Conservation (phyloP, 1,140 invertebrate genomes). For the Cryptotermes secundus region DNA sequence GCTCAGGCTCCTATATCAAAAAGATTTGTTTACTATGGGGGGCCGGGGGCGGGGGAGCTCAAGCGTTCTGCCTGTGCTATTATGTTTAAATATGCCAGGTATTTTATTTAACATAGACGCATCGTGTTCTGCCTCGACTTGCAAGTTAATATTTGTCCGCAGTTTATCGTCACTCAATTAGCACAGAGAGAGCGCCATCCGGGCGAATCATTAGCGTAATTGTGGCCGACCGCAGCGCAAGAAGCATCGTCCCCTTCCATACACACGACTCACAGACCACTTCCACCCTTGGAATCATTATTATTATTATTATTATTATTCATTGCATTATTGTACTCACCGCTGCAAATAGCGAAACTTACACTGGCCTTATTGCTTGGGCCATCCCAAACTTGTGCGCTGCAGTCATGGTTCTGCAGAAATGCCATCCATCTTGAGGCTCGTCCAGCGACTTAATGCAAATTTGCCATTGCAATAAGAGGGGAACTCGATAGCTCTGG, state of each 20-base stretch:
- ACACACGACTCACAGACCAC: background rate
- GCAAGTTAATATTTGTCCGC: slow-evolving; percentile 27
- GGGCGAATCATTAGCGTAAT: slow-evolving; percentile 26
- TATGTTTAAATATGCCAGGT: slow-evolving; percentile 13
- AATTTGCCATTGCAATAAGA: no score
- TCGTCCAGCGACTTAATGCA: no score
- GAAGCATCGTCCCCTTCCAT: background rate
- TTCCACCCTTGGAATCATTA: background rate
- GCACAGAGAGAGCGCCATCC: background rate
- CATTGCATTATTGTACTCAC: background rate
- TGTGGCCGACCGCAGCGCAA: slow-evolving; percentile 22
- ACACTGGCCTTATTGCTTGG: no score
- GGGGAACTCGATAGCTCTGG: no score
- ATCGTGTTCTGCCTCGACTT: background rate
- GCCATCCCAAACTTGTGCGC: no score
- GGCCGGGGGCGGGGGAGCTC: background rate
- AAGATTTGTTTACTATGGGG: background rate
- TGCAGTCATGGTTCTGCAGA: no score
- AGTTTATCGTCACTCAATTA: slow-evolving; percentile 29
- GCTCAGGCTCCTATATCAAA: background rate
- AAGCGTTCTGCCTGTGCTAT: no score
- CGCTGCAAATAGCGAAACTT: no score
- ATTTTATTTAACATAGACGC: background rate
- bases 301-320: background rate
- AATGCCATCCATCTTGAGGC: no score